Base-by-base conservation (phyloP, 2,888 invertebrate species). In the Cheilosia pagana region DNA sequence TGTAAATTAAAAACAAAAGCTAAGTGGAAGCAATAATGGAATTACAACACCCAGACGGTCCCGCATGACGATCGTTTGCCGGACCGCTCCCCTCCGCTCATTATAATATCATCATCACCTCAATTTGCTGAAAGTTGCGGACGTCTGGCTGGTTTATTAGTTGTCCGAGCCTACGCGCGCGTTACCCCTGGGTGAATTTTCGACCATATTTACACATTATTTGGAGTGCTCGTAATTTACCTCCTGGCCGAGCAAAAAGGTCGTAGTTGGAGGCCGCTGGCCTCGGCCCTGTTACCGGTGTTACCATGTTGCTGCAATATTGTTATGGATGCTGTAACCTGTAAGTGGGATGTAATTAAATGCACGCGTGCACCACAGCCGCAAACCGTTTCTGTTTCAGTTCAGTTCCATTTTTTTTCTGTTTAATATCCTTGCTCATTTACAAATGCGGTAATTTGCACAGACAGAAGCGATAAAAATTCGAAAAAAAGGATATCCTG, bases 381-480 rank as follows among this genome's bases (percentile, higher is more conserved):
- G 45, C 78, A 75, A 70, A 63, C 63, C 60, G 39, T 67, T 72
- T 25, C 19, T 14, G 10, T 48, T 25, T 48, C 28, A 28, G 8
- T 28, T 28, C 28, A 28, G 28, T 28, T 28, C 5, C 4, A 25
- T 28, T 28, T 28, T 16, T 35, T 55, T 31, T 43, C 53, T 63
- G 43, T 50, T 25, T 31, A 39, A 52, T 60, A 60, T 55, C 35
- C 52, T 71, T 35, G 39, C 70, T 78, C 78, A 82, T 83, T 83
- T 78, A 83, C 82, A 78, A 83, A 74, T 75, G 74, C 60, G 83
- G 83, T 83, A 78, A 78, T 83, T 83, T 83, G 74, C 74, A 19
- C 70, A 35, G 63, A 74, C 72, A 50, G 59, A 67, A 76, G 55
- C 45, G 41, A 62, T 53, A 53, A 50, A 52, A 52, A 63, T 28